Conservation (phyloP, 1,140 invertebrate species). For the Scylla paramamosain region DNA sequence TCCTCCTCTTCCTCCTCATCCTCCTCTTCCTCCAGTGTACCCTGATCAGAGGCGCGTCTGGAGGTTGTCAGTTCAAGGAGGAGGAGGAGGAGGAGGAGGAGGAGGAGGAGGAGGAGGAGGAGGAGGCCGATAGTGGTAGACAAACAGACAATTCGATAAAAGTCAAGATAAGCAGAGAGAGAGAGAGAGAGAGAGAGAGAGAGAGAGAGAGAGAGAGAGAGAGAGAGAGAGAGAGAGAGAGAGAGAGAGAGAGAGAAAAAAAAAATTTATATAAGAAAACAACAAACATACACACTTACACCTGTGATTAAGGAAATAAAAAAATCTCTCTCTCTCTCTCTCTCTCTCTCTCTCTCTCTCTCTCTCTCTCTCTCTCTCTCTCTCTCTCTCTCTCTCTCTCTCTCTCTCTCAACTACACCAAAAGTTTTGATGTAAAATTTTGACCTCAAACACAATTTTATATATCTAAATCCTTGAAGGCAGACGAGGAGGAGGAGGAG, state of each 20-base stretch:
- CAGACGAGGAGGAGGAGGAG: not conserved
- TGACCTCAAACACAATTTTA: not conserved
- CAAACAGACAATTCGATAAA: not conserved
- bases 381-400: not conserved
- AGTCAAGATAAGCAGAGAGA: not conserved
- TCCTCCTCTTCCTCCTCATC: not conserved
- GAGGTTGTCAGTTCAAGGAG: not conserved
- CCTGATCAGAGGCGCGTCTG: constrained; percentile 9
- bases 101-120: not conserved
- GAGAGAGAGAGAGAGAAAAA: not conserved
- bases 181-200: constrained; percentile 43
- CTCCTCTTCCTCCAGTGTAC: not conserved
- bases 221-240: constrained; percentile 1
- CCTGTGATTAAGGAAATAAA: not conserved
- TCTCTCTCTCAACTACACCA: too few species aligned
- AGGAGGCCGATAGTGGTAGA: not conserved
- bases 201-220: constrained; percentile 40
- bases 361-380: not conserved
- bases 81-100: constrained; percentile 17
- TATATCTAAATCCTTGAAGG: not conserved
- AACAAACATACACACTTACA: not conserved
- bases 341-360: not conserved
- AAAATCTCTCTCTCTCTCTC: not conserved
- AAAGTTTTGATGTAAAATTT: not conserved
- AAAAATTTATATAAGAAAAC: not conserved